A percentile compares a stretch with the other conserved stretches of the same genome.
Conservation (phyloP, 2,888 invertebrate species). For the Aspidapion aeneum region DNA sequence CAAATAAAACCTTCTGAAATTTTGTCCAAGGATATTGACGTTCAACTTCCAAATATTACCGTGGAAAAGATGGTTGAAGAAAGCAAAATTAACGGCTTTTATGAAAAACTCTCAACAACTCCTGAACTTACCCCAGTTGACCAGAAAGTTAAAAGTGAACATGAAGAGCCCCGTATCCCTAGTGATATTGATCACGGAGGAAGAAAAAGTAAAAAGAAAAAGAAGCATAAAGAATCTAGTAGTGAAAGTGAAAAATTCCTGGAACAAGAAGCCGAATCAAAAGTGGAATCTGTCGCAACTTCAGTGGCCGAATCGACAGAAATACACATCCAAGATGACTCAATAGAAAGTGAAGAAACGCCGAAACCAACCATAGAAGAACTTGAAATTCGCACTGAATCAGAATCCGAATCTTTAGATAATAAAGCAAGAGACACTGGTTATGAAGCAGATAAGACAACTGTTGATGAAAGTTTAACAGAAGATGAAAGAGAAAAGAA, state of each 20-base stretch:
- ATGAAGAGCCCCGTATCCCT: conserved; percentile 40
- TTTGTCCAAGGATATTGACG: conserved; percentile 41
- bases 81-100: conserved; percentile 11
- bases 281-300: conserved; percentile 45
- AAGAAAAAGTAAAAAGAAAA: conserved; percentile 61
- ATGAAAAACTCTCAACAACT: conserved; percentile 11
- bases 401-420: conserved; percentile 41
- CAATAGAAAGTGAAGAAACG: conserved; percentile 51
- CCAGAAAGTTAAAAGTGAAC: conserved; percentile 40
- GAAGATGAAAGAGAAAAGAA: conserved; percentile 46
- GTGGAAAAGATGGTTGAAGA: conserved; percentile 25
- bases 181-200: conserved; percentile 50
- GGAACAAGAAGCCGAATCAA: conserved; percentile 15
- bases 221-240: conserved; percentile 54
- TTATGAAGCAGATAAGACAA: conserved; percentile 69
- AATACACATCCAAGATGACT: conserved; percentile 51
- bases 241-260: conserved; percentile 32
- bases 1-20: conserved; percentile 30
- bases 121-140: conserved; percentile 35
- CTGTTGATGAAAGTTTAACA: conserved; percentile 56
- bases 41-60: conserved; percentile 36
- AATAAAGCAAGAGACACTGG: conserved; percentile 60
- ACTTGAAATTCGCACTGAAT: conserved; percentile 36
- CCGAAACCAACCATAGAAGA: conserved; percentile 52
- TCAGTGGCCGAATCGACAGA: conserved; percentile 55